Base-by-base conservation (phyloP, 2,797 vertebrate genomes). In the Mus spretus region DNA sequence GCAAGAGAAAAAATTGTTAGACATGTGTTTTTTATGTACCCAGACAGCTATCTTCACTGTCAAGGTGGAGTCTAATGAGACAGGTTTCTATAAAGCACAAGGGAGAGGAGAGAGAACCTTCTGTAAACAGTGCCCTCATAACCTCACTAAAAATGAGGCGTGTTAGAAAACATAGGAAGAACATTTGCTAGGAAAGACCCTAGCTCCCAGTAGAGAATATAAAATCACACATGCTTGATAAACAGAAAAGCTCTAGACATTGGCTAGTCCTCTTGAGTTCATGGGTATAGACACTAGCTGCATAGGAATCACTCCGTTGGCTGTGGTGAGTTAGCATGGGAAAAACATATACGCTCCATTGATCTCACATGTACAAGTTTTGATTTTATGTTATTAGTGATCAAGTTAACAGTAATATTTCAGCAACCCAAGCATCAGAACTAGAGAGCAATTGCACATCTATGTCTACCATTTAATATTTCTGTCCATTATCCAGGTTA, bases 381-480 rank as follows among this genome's bases (percentile, higher is more conserved):
- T 93, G 81, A 31, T 85, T 93, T 95, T 94, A 44, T 93, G 17
- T n/a, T 90, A 10, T 89, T 79, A 40, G n/a, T 61, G n/a, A 83
- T 81, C 89, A 28, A 28, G 34, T 93, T 77, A 95, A 57, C 44
- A 7, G 34, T 20, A 79, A 50, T 34, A 61, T 37, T 89, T 83
- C 80, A 84, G 92, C 26, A 96, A 95, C 22, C 74, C 50, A 90
- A 67, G 17, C 82, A n/a, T 93, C 55, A 95, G 50, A 97, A 93
- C 78, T 84, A 80, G 79, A 94, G 19, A 93, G 44, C 96, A 74
- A 85, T 89, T 63, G 96, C 75, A 78, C 12, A 24, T 88, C n/a
- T 87, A 78, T 13, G 24, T 88, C 34, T 87, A 72, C 50, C 50
- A n/a, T 37, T 0, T 74, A n/a, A 90, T 89, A 87, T 55, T 53